phyloP scores from a whole-genome alignment of 2,113 vertebrate genomes.

The Aptenodytes patagonicus region DNA sequence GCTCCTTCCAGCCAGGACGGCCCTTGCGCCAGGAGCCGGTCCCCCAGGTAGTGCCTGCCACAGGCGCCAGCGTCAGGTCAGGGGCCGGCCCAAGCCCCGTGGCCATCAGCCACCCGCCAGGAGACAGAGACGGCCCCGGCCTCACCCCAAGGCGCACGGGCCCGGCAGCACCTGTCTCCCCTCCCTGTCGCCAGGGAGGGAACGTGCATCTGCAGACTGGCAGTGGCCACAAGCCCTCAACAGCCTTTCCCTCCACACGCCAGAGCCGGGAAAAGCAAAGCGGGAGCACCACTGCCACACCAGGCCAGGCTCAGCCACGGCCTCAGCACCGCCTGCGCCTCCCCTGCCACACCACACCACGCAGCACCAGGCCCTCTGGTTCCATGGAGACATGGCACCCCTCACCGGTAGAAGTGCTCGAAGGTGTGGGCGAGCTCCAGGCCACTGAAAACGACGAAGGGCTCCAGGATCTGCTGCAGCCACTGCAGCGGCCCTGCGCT shows the following conservation, averaged over 20 bases:
- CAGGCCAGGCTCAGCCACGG: neutral
- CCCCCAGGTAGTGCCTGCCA: slow-evolving; percentile 89
- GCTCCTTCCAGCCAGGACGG: slow-evolving; percentile 87
- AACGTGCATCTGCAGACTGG: accelerated
- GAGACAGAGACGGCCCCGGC: neutral
- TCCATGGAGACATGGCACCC: accelerated
- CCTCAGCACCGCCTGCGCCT: accelerated
- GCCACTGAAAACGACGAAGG: slow-evolving; percentile 87
- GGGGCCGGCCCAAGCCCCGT: accelerated
- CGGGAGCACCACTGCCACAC: accelerated
- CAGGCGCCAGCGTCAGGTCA: accelerated
- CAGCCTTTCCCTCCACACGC: neutral
- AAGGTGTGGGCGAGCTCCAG: slow-evolving; percentile 92
- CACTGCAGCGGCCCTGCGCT: slow-evolving; percentile 74
- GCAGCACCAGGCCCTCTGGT: neutral
- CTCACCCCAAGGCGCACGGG: accelerated
- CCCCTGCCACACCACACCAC: neutral
- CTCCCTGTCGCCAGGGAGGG: neutral
- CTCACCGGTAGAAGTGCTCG: slow-evolving; percentile 95
- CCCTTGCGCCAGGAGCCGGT: slow-evolving; percentile 85
- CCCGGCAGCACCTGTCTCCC: neutral
- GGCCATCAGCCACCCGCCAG: neutral
- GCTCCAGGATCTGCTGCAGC: slow-evolving; percentile 87
- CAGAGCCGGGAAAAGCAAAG: neutral
- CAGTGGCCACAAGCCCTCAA: accelerated